Base-by-base conservation (phyloP, 2,797 vertebrate species). In the Channallabes apus region DNA sequence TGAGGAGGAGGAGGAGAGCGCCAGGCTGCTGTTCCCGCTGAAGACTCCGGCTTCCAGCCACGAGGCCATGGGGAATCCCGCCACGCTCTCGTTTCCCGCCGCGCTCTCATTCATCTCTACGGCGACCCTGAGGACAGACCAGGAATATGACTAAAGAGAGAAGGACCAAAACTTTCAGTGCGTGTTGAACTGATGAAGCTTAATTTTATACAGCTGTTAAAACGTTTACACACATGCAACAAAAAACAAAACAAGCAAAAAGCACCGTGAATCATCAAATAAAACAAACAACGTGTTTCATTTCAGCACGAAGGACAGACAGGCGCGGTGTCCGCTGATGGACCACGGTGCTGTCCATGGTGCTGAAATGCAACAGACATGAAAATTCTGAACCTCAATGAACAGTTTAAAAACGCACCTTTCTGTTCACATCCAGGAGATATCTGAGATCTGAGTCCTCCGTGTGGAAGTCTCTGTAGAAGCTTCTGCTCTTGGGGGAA, bases 41-140 rank as follows among this genome's bases (percentile, higher is more conserved):
- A 85, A 86, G 67, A 84, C 91, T n/a, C 91, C 92, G 17, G 89
- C 80, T 85, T 94, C 93, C 85, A 91, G 85, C 94, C 93, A 94
- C 0, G 80, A 86, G 76, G 87, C 61, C n/a, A 67, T 15, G 4
- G 90, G 82, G 46, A 90, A 69, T 12, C 91, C 91, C 67, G 92
- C 93, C 67, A 90, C 93, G 64, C 93, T 93, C 79, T 90, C 92
- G 67, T 95, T 94, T 67, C 89, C 85, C 89, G 90, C 59, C 85
- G 90, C 87, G 84, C 95, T 96, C 86, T 94, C 94, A 83, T 98
- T 97, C 94, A 96, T 96, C 38, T 59, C 79, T 58, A 59, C 46
- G 4, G 2, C 3, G 71, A 35, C n/a, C 46, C 71, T 88, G 79
- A 3, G 58, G 17, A 46, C 11, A 82, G 41, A 15, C 12, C 4